phyloP scores from a whole-genome alignment of 2,888 invertebrate species.

The Sepiola atlantica region DNA sequence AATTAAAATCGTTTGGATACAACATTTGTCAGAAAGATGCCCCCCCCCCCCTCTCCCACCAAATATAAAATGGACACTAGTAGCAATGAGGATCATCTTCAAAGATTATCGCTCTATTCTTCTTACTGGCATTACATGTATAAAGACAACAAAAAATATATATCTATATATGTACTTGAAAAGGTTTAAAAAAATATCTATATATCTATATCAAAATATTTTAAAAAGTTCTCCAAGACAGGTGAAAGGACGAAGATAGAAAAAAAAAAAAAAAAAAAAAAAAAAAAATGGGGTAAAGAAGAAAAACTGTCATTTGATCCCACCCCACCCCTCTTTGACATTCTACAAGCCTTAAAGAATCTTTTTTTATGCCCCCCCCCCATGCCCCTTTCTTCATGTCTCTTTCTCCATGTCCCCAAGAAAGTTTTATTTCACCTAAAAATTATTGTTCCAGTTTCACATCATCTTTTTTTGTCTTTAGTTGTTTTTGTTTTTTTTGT shows the following conservation, averaged over 20 bases:
- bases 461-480: background rate
- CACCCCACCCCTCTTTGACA: background rate
- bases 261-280: background rate
- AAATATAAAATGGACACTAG: background rate
- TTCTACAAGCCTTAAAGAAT: conserved; percentile 5
- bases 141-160: background rate
- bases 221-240: background rate
- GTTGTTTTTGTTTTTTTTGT: background rate
- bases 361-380: background rate
- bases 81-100: background rate
- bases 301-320: background rate
- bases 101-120: background rate
- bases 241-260: background rate
- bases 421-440: background rate
- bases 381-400: no score
- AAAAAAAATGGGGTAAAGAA: background rate
- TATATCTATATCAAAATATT: background rate
- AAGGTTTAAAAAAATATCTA: background rate
- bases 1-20: conserved; percentile 8
- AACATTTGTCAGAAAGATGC: background rate
- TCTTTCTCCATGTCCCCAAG: no score
- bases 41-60: no score
- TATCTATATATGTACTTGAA: background rate
- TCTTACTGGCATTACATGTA: conserved; percentile 22
- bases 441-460: background rate